These are phyloP conservation scores for Phenacoccus solenopsis DNA, from an alignment of 1,140 invertebrate genomes.

Conservation along the genomic window DNA sequence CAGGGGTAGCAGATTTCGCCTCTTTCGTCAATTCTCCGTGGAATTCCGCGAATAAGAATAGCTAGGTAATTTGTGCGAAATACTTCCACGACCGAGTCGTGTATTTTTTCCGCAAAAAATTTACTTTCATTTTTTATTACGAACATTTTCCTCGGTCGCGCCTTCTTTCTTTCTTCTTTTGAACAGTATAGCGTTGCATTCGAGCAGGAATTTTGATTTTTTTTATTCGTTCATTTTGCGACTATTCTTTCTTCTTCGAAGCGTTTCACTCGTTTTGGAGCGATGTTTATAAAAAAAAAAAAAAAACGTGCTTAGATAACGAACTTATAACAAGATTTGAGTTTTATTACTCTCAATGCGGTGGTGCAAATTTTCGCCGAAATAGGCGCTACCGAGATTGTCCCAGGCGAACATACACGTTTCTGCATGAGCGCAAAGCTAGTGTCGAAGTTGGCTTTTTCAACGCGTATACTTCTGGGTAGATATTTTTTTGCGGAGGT, in stretches of 20 bases:
- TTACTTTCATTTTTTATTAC: constrained; percentile 7
- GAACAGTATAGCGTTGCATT: no score
- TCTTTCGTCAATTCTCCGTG: constrained; percentile 5
- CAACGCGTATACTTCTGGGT: no score
- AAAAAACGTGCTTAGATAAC: neutral
- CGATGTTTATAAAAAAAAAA: no score
- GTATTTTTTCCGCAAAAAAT: neutral
- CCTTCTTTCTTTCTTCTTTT: neutral
- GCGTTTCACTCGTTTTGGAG: no score
- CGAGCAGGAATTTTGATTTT: neutral
- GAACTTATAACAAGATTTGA: neutral
- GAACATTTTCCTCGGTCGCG: neutral
- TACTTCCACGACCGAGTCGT: neutral
- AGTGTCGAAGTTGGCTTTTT: no score
- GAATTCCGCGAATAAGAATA: constrained; percentile 11
- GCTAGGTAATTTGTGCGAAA: constrained; percentile 15
- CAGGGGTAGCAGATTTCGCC: constrained; percentile 6
- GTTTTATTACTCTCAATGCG: neutral
- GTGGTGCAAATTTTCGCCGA: neutral
- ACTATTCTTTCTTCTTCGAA: constrained; percentile 1
- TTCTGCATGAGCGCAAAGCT: no score
- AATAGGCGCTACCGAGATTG: no score
- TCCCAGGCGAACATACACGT: no score
- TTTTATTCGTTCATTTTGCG: neutral
- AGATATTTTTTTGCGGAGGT: no score